These are phyloP conservation scores for Luidia sarsii DNA, from an alignment of 53 echinoderm and acorn worm species.

Conservation along the genomic window DNA sequence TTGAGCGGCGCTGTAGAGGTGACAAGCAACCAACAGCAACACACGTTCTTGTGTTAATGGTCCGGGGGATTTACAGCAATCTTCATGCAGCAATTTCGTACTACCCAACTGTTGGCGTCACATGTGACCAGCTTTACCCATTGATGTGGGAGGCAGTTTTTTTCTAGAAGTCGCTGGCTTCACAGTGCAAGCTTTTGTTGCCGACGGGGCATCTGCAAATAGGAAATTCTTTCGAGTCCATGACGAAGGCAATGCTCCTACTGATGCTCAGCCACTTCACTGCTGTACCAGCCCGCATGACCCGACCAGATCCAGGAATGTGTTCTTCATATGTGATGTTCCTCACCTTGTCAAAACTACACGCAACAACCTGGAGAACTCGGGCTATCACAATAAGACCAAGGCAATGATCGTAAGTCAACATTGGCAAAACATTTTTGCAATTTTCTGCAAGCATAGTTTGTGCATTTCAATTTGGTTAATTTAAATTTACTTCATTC, in stretches of 20 bases:
- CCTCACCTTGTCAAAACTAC: conserved; percentile 48
- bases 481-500: no score
- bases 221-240: conserved; percentile 26
- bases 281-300: background rate
- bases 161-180: conserved; percentile 38
- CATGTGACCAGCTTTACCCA: conserved; percentile 49
- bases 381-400: conserved; percentile 23
- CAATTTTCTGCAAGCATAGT: no score
- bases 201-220: conserved; percentile 21
- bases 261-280: background rate
- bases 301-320: background rate
- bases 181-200: conserved; percentile 27
- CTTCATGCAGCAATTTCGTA: conserved; percentile 44
- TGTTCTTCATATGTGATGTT: conserved; percentile 62
- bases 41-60: conserved; percentile 53
- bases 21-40: conserved; percentile 28
- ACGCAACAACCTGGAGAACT: conserved; percentile 43
- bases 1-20: conserved; percentile 22
- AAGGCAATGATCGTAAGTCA: background rate
- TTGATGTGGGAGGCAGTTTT: conserved; percentile 35
- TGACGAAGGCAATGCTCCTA: background rate
- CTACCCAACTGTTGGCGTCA: conserved; percentile 26
- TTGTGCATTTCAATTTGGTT: no score
- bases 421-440: background rate
- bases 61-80: conserved; percentile 32